phyloP scores from a whole-genome alignment of 2,888 invertebrate species.

The Torymus aiolomorphi region DNA sequence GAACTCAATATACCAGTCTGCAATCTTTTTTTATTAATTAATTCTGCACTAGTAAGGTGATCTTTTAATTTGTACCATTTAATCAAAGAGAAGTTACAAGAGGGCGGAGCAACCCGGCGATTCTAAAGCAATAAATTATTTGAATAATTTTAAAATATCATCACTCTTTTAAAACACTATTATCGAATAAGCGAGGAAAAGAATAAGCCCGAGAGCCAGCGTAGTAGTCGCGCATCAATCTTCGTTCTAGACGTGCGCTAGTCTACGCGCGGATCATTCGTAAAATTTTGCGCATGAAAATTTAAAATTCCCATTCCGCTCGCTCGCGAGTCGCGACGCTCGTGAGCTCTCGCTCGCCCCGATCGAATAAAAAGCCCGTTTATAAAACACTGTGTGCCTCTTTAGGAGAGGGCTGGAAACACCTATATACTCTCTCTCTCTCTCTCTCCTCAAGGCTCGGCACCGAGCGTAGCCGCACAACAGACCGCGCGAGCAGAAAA shows the following conservation, averaged over 20 bases:
- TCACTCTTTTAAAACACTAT: neutral
- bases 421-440: constrained; percentile 1
- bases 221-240: constrained; percentile 14
- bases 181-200: neutral
- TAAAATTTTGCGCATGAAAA: constrained; percentile 19
- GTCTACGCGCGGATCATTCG: constrained; percentile 10
- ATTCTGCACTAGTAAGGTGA: too few species aligned
- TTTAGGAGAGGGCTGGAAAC: constrained; percentile 37
- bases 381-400: constrained; percentile 36
- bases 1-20: too few species aligned
- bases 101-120: too few species aligned
- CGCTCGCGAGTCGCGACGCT: neutral
- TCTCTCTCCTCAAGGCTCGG: constrained; percentile 26
- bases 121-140: too few species aligned
- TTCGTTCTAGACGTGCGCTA: neutral
- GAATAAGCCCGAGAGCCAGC: too few species aligned
- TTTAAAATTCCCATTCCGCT: constrained; percentile 40
- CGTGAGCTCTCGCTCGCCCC: neutral
- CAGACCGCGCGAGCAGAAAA: constrained; percentile 11
- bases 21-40: too few species aligned
- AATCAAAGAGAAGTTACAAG: too few species aligned
- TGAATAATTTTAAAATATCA: neutral
- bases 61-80: too few species aligned
- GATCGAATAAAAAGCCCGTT: constrained; percentile 46
- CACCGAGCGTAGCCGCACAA: neutral